phyloP scores from a whole-genome alignment of 2,888 invertebrate species.

The Cryptocephalus moraei region DNA sequence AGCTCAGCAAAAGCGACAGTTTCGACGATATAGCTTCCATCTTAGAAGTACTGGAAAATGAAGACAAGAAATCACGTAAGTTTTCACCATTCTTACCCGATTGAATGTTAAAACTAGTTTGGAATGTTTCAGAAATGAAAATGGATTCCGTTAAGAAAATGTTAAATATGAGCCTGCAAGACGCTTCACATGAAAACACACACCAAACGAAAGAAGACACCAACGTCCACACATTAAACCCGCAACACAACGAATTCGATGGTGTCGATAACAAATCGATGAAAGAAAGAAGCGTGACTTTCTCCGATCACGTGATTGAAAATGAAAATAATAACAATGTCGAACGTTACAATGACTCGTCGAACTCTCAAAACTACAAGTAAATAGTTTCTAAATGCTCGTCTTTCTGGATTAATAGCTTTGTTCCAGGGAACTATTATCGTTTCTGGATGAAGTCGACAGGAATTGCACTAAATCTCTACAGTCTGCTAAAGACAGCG shows the following conservation, averaged over 20 bases:
- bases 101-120: not conserved
- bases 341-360: not conserved
- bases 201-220: no score
- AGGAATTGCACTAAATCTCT: conserved; percentile 29
- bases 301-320: conserved; percentile 5
- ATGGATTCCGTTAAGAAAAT: conserved; percentile 32
- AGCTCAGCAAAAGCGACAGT: conserved; percentile 20
- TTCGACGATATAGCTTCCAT: conserved; percentile 40
- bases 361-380: conserved; percentile 18
- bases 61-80: conserved; percentile 37
- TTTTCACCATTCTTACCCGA: conserved; percentile 1
- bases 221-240: not conserved
- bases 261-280: conserved; percentile 2
- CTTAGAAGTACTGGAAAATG: conserved; percentile 38
- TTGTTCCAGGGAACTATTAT: conserved; percentile 50
- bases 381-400: conserved; percentile 9
- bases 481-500: conserved; percentile 26
- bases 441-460: conserved; percentile 57
- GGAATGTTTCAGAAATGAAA: conserved; percentile 24
- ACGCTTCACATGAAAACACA: not conserved
- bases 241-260: not conserved
- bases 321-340: not conserved
- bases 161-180: conserved; percentile 23
- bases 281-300: conserved; percentile 14
- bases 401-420: conserved; percentile 1